A percentile compares a stretch with the other conserved stretches of the same genome.
phyloP scores from a whole-genome alignment of 1,140 invertebrate genomes.

The Lethrus apterus region DNA sequence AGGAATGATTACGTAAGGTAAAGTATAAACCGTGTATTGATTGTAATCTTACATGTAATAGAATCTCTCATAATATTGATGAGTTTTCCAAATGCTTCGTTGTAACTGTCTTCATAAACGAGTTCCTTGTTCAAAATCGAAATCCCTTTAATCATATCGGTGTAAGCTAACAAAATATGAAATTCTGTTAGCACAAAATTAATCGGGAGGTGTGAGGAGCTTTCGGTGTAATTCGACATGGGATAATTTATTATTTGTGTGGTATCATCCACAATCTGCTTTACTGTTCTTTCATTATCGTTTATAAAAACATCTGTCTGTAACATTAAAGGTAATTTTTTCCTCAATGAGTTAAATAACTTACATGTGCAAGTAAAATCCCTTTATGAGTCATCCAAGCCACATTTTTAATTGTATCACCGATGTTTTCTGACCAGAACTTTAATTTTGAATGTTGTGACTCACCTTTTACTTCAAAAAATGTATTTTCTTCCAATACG shows the following conservation, averaged over 20 bases:
- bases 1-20: background rate
- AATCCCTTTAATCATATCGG: conserved; percentile 74
- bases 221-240: conserved; percentile 35
- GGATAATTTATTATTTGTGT: conserved; percentile 27
- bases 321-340: background rate
- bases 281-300: conserved; percentile 3
- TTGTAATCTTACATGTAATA: conserved; percentile 50
- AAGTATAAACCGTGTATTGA: too few species aligned
- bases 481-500: conserved; percentile 61
- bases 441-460: conserved; percentile 68
- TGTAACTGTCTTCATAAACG: conserved; percentile 80
- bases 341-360: conserved; percentile 3
- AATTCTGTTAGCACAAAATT: conserved; percentile 85
- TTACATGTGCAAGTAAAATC: conserved; percentile 62
- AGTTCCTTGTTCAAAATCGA: conserved; percentile 80
- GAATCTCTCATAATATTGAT: conserved; percentile 78
- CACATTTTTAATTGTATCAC: conserved; percentile 63
- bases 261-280: conserved; percentile 5
- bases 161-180: conserved; percentile 79
- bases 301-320: conserved; percentile 1
- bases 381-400: conserved; percentile 77
- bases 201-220: too few species aligned
- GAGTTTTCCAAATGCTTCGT: conserved; percentile 71
- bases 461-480: conserved; percentile 66
- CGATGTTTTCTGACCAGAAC: conserved; percentile 64